Percentiles rank a stretch among this genome's conserved stretches.
Evolutionary conservation across 2,113 vertebrate genomes (phyloP).

Genomic region (Bujurquina vittata): DNA sequence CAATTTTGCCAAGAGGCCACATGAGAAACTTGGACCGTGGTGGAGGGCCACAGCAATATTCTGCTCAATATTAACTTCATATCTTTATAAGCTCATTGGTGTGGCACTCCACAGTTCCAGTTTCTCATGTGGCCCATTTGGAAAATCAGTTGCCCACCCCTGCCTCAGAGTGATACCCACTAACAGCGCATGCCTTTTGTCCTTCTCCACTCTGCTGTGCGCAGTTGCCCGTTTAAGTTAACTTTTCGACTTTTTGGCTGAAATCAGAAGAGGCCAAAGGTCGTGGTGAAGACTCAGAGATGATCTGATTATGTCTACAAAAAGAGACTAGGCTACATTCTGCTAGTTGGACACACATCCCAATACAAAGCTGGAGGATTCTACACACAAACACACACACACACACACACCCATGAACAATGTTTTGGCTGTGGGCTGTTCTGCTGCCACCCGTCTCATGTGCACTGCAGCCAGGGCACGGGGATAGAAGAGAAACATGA

Average conservation of each 20-base stretch:
- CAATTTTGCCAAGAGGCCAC: too few relatives aligned
- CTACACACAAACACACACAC: not conserved
- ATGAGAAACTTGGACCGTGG: too few relatives aligned
- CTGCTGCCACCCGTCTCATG: constrained; percentile 25
- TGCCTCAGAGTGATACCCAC: not conserved
- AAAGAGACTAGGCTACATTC: not conserved
- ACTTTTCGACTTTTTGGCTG: not conserved
- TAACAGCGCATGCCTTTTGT: not conserved
- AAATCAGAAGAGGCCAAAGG: not conserved
- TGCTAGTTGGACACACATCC: not conserved
- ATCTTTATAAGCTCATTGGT: too few relatives aligned
- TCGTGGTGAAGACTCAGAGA: not conserved
- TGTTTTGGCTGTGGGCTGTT: constrained; percentile 36
- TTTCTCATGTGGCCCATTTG: too few relatives aligned
- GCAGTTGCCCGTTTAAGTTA: not conserved
- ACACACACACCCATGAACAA: not conserved
- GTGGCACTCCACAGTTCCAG: too few relatives aligned
- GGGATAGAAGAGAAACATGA: constrained; percentile 34
- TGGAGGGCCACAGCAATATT: too few relatives aligned
- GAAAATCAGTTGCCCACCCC: too few relatives aligned
- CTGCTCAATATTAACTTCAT: too few relatives aligned
- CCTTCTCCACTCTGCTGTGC: not conserved
- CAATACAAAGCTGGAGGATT: not conserved
- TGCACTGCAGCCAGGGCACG: constrained; percentile 15
- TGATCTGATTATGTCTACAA: not conserved